phyloP scores from a whole-genome alignment of 2,113 vertebrate genomes.

The Takifugu flavidus region DNA sequence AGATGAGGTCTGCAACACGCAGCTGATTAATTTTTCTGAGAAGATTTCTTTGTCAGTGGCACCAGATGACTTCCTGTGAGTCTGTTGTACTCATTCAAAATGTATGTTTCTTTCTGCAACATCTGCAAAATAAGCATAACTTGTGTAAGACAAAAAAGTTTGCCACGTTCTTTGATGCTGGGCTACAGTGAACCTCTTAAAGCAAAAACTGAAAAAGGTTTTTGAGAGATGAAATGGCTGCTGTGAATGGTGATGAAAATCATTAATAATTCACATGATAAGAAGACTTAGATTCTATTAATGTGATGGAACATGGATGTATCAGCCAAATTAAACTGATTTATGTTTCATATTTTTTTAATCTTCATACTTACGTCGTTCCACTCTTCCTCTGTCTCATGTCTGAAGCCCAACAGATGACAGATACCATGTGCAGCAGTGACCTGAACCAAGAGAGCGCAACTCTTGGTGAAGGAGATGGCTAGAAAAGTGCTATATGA shows the following conservation, averaged over 20 bases:
- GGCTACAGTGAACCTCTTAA: too few species aligned
- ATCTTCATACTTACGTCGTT: conserved; percentile 72
- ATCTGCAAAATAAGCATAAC: conserved; percentile 72
- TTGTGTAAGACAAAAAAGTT: neutral
- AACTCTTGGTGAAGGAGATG: neutral
- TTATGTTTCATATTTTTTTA: neutral
- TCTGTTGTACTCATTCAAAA: conserved; percentile 79
- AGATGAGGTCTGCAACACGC: neutral
- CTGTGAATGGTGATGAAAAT: too few species aligned
- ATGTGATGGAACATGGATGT: neutral
- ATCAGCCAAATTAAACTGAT: neutral
- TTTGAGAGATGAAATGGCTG: too few species aligned
- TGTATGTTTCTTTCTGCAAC: conserved; percentile 82
- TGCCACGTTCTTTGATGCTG: too few species aligned
- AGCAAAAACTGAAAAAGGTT: too few species aligned
- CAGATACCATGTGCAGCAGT: conserved; percentile 87
- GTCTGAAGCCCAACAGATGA: conserved; percentile 88
- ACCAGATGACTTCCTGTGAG: conserved; percentile 72
- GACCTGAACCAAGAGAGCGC: conserved; percentile 65
- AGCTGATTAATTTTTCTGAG: conserved; percentile 1
- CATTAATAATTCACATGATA: too few species aligned
- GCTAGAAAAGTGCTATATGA: too few species aligned
- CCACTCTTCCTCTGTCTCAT: conserved; percentile 80
- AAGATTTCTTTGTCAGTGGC: conserved; percentile 74
- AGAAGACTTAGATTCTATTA: too few species aligned